A percentile compares a stretch with the other conserved stretches of the same genome.
phyloP scores from a whole-genome alignment of 2,797 vertebrate genomes.

The Morelia viridis region DNA sequence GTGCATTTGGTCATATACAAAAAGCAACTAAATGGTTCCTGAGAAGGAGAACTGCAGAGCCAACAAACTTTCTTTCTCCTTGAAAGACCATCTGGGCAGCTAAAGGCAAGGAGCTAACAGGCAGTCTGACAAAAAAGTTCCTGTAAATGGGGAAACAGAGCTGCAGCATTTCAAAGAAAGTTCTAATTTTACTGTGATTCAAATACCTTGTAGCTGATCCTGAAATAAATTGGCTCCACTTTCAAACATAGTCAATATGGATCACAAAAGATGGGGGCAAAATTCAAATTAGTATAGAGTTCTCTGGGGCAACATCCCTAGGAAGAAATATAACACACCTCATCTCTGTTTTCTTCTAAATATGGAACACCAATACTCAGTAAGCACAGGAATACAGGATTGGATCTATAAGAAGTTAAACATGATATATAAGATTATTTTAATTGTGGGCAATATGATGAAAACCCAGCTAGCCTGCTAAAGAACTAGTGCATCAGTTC shows the following conservation, averaged over 20 bases:
- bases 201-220: background rate
- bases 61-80: background rate
- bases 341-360: background rate
- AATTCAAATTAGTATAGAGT: background rate
- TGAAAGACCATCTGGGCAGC: background rate
- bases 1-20: background rate
- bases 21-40: background rate
- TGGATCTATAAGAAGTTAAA: background rate
- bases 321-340: background rate
- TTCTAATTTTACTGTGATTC: background rate
- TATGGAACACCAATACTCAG: background rate
- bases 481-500: background rate
- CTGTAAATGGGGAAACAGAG: background rate
- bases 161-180: background rate
- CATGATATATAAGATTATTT: background rate
- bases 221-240: background rate
- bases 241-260: background rate
- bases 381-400: background rate
- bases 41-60: background rate
- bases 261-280: background rate
- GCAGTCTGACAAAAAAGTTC: background rate
- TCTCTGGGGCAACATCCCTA: background rate
- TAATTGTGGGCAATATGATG: background rate
- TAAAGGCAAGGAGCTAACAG: background rate
- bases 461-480: background rate